phyloP scores from a whole-genome alignment of 2,113 vertebrate genomes.

The Glaucomys volans region DNA sequence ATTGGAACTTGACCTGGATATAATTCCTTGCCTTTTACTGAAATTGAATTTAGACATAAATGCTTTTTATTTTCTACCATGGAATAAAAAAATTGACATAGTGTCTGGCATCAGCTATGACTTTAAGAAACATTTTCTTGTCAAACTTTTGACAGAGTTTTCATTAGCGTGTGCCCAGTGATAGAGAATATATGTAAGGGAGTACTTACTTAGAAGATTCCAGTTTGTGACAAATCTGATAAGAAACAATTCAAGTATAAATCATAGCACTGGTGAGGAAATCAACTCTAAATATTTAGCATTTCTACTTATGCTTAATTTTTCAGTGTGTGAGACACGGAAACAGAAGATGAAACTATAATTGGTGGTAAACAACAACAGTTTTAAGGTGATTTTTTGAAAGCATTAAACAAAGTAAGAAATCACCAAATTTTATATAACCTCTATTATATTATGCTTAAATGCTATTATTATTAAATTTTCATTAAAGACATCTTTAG shows the following conservation, averaged over 20 bases:
- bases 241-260: conserved; percentile 38
- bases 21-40: conserved; percentile 8
- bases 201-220: not conserved
- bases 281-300: not conserved
- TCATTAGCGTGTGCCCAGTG: not conserved
- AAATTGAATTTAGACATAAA: conserved; percentile 45
- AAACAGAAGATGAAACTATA: conserved; percentile 3
- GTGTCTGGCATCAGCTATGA: not conserved
- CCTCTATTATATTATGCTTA: not conserved
- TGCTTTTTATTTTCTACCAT: not conserved
- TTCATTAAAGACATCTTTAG: not conserved
- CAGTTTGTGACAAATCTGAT: not conserved
- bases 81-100: not conserved
- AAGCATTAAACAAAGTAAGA: not conserved
- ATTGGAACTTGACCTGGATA: not conserved
- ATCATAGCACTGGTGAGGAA: not conserved
- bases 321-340: not conserved
- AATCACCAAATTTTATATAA: not conserved
- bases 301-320: conserved; percentile 35
- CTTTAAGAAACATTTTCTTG: conserved; percentile 40
- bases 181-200: not conserved
- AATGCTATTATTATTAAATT: not conserved
- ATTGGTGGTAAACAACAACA: not conserved
- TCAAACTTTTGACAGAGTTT: not conserved
- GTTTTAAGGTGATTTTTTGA: not conserved